A percentile compares a stretch with the other conserved stretches of the same genome.
These are phyloP conservation scores for Lontra canadensis DNA, from an alignment of 2,113 vertebrate species.

Conservation along the genomic window DNA sequence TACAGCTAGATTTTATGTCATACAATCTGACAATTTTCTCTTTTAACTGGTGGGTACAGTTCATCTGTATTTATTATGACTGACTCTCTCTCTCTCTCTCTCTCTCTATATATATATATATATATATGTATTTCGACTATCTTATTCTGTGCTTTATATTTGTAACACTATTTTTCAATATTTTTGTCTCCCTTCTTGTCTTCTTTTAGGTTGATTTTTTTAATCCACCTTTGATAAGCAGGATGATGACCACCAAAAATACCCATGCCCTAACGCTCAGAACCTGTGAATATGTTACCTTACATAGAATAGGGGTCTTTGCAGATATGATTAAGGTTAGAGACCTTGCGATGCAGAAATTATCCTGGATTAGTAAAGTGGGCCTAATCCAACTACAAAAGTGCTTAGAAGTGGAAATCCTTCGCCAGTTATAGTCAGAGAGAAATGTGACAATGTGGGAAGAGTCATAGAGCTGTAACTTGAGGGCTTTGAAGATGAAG, in stretches of 20 bases:
- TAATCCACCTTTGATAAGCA: background rate
- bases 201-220: background rate
- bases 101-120: no score
- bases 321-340: background rate
- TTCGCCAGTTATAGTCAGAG: background rate
- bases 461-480: background rate
- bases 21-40: background rate
- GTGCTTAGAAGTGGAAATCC: background rate
- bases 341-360: background rate
- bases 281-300: background rate
- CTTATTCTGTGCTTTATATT: background rate
- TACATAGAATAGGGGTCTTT: background rate
- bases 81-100: background rate
- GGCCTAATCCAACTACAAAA: background rate
- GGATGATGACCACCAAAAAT: background rate
- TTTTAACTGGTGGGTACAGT: background rate
- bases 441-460: background rate
- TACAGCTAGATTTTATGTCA: background rate
- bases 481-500: background rate
- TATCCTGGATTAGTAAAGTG: background rate
- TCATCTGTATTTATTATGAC: background rate
- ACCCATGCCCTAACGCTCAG: background rate
- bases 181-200: background rate
- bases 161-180: background rate
- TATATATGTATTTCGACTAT: background rate